phyloP scores from a whole-genome alignment of 2,888 invertebrate species.

The Cordilura impudica region DNA sequence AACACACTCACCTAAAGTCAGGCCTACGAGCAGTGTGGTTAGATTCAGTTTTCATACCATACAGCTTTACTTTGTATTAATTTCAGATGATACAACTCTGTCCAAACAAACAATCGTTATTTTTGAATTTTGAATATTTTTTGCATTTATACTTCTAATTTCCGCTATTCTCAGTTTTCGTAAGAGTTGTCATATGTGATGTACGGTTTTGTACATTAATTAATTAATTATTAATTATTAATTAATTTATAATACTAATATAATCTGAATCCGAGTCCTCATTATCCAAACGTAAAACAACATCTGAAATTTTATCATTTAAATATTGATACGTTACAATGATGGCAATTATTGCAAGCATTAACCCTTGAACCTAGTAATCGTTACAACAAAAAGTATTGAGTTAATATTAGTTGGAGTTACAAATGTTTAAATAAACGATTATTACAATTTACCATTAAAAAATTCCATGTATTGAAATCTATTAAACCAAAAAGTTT shows the following conservation, averaged over 20 bases:
- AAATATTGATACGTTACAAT: constrained; percentile 64
- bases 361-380: constrained; percentile 64
- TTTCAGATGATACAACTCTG: no score
- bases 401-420: background rate
- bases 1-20: no score
- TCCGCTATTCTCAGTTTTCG: no score
- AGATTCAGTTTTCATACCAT: no score
- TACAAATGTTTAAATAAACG: background rate
- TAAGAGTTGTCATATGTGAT: no score
- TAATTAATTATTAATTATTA: background rate
- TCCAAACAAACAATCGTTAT: no score
- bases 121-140: no score
- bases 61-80: no score
- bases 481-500: constrained; percentile 59
- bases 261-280: constrained; percentile 30
- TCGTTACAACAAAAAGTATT: background rate
- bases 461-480: constrained; percentile 61
- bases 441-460: constrained; percentile 63
- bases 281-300: constrained; percentile 46
- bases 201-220: background rate
- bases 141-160: no score
- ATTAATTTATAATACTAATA: constrained; percentile 2
- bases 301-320: constrained; percentile 59
- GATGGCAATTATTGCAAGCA: constrained; percentile 60
- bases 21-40: no score